phyloP scores from a whole-genome alignment of 2,888 invertebrate genomes.

The Bhutanitis thaidina region DNA sequence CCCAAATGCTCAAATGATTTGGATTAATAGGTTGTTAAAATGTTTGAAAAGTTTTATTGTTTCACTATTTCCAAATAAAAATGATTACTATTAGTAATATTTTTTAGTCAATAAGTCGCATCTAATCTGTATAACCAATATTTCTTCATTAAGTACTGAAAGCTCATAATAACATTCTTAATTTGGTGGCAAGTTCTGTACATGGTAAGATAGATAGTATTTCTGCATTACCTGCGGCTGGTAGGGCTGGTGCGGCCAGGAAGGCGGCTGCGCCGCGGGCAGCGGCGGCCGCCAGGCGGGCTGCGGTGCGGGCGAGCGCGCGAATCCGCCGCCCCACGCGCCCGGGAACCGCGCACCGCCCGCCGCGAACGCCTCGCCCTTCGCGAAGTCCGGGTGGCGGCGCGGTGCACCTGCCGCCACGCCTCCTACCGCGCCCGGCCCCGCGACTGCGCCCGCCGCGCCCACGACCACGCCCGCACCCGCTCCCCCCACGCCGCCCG shows the following conservation, averaged over 20 bases:
- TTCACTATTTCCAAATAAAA: too few species aligned
- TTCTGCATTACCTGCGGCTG: slow-evolving; percentile 43
- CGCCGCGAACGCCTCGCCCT: slow-evolving; percentile 72
- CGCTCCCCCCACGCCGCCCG: slow-evolving; percentile 56
- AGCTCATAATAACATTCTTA: too few species aligned
- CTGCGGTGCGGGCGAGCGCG: slow-evolving; percentile 29
- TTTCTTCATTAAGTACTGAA: too few species aligned
- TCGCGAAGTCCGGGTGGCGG: slow-evolving; percentile 89
- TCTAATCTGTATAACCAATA: too few species aligned
- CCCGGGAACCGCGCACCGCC: slow-evolving; percentile 32
- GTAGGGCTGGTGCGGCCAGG: slow-evolving; percentile 63
- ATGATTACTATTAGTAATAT: too few species aligned
- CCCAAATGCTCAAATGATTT: too few species aligned
- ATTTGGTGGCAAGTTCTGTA: too few species aligned
- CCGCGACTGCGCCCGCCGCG: slow-evolving; percentile 36
- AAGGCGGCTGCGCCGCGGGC: slow-evolving; percentile 46
- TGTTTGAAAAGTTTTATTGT: too few species aligned
- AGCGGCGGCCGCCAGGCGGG: slow-evolving; percentile 48
- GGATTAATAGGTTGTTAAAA: too few species aligned
- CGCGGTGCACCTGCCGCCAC: slow-evolving; percentile 81
- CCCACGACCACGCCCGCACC: slow-evolving; percentile 32
- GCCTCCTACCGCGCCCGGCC: slow-evolving; percentile 60
- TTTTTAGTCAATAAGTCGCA: too few species aligned
- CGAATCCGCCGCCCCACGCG: slow-evolving; percentile 38
- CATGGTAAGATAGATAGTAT: too few species aligned